Evolutionary conservation across 2,797 vertebrate genomes (phyloP).

Genomic region (Peromyscus attwateri): DNA sequence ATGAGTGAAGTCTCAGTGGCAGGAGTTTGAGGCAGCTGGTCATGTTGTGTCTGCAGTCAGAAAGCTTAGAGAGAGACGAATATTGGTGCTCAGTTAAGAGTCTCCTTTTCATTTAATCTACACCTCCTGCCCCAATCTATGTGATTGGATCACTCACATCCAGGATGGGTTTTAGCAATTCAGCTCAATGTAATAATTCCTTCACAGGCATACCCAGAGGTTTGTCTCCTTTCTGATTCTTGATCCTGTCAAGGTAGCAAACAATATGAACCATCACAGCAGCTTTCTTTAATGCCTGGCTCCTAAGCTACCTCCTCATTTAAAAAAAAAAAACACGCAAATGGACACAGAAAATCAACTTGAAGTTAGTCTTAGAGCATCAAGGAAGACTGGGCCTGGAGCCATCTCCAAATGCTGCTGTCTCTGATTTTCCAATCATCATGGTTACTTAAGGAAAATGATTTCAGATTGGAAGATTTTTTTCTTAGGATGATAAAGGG

Average conservation of each 20-base stretch:
- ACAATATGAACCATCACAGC: not conserved
- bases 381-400: not conserved
- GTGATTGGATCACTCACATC: not conserved
- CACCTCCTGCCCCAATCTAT: too few relatives aligned
- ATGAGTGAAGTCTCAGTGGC: not conserved
- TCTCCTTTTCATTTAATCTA: not conserved
- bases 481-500: not conserved
- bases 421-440: conserved; percentile 11
- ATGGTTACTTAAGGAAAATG: conserved; percentile 29
- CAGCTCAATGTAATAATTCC: not conserved
- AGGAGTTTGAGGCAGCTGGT: not conserved
- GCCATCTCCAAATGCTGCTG: conserved; percentile 4
- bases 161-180: not conserved
- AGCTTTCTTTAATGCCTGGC: not conserved
- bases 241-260: not conserved
- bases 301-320: not conserved
- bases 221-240: not conserved
- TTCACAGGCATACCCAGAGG: too few relatives aligned
- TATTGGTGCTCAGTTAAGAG: not conserved
- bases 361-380: not conserved
- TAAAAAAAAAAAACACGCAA: not conserved
- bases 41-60: not conserved
- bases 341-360: conserved; percentile 1
- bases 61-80: not conserved
- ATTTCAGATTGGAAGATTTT: conserved; percentile 30